Base-by-base conservation (phyloP, 2,797 vertebrate species). In the Semaprochilodus insignis region DNA sequence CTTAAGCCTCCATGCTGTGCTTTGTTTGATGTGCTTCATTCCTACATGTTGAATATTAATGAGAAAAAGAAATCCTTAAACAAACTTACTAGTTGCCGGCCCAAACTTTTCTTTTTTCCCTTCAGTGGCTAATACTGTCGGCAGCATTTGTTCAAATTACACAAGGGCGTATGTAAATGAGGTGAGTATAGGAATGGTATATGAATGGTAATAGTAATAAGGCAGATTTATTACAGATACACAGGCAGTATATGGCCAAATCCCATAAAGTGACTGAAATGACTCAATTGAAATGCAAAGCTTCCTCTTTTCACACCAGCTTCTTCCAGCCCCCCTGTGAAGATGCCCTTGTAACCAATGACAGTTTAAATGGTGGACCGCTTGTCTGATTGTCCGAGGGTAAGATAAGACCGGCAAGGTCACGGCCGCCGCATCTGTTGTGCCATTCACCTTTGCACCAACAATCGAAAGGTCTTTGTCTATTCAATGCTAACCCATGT, bases 331-430 rank as follows among this genome's bases (percentile, higher is more conserved):
- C 74, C 59, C 55, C 72, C 19, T 19, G 60, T 82, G 79, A 85
- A 81, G 10, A 44, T 81, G 75, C 82, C 84, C 85, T 77, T 85
- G 83, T 85, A 86, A 75, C 89, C 85, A 88, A 88, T 86, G 82
- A 87, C 88, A 88, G 87, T 87, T 87, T 90, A 88, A 90, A 90
- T 80, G 14, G 57, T 80, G 60, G 76, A 83, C 76, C 69, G 83
- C 90, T 91, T 91, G 88, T 92, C 88, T 92, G 86, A 87, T 89
- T 78, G 4, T 77, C 73, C 77, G 59, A 84, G 83, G 85, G 89
- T 90, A 88, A 91, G 80, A 82, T 78, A 81, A 81, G 59, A 88
- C 67, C 88, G 89, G 89, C 88, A 91, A 93, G 90, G 89, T 90
- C 80, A 54, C 59, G 67, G 77, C 78, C 83, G 74, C 77, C 48